Conservation (phyloP, 2,888 invertebrate genomes). For the Ophion ellenae region DNA sequence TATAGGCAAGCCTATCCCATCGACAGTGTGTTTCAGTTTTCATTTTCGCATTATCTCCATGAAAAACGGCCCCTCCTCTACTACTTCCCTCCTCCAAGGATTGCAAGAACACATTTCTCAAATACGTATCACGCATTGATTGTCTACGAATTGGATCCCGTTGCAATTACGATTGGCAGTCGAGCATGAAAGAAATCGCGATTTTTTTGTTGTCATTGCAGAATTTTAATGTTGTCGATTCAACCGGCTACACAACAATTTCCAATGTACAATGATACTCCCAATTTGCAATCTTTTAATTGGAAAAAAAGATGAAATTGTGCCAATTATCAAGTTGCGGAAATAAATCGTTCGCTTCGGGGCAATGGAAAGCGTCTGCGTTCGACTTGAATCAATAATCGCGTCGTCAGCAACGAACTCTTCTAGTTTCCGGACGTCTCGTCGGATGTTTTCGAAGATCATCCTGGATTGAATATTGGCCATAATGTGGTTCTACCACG, state of each 20-base stretch:
- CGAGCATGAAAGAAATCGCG: slow-evolving; percentile 22
- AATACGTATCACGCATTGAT: slow-evolving; percentile 13
- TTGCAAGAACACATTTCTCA: neutral
- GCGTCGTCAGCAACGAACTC: slow-evolving; percentile 2
- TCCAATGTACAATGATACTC: neutral
- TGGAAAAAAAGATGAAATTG: neutral
- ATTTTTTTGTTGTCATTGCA: slow-evolving; percentile 8
- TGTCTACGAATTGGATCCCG: slow-evolving; percentile 41
- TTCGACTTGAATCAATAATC: slow-evolving; percentile 39
- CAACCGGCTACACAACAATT: neutral
- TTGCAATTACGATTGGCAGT: slow-evolving; percentile 32
- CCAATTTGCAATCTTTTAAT: neutral
- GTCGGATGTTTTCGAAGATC: too few species aligned
- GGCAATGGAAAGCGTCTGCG: slow-evolving; percentile 53
- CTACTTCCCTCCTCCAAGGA: neutral
- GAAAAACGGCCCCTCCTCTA: slow-evolving; percentile 5
- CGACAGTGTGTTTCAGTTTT: slow-evolving; percentile 20
- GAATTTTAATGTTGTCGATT: slow-evolving; percentile 3
- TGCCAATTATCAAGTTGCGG: slow-evolving; percentile 25
- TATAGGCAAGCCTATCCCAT: neutral
- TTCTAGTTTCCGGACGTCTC: slow-evolving; percentile 43
- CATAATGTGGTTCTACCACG: neutral
- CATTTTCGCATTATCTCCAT: slow-evolving; percentile 27
- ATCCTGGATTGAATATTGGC: neutral
- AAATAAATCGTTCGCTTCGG: slow-evolving; percentile 15